Conservation (phyloP, 2,113 vertebrate species). For the Pardalotus punctatus region DNA sequence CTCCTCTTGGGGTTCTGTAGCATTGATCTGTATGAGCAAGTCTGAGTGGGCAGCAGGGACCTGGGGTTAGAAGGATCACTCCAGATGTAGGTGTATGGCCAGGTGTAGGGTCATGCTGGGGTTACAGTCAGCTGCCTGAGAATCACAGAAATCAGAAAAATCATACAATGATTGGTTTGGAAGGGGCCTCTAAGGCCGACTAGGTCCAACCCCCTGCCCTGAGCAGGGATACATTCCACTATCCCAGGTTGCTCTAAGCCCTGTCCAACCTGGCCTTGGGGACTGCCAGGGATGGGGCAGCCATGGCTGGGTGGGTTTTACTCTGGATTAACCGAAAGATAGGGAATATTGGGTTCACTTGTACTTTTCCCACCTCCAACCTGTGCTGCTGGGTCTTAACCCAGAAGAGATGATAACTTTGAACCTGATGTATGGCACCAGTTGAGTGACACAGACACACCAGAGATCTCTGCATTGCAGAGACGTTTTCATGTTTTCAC, state of each 20-base stretch:
- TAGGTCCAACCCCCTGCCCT: neutral
- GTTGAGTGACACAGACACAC: accelerated
- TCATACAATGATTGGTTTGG: neutral
- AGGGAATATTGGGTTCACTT: neutral
- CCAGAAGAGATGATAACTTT: neutral
- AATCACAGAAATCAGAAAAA: neutral
- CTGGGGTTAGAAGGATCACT: neutral
- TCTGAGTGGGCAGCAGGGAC: neutral
- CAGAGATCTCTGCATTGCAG: neutral
- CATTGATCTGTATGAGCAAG: accelerated
- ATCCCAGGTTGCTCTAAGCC: neutral
- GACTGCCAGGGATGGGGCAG: neutral
- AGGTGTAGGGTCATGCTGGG: accelerated
- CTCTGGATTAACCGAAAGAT: neutral
- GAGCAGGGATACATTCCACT: neutral
- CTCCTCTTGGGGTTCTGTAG: neutral
- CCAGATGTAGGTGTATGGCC: neutral
- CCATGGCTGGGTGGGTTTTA: neutral
- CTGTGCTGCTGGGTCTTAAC: neutral
- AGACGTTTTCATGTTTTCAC: neutral
- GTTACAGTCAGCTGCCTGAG: neutral
- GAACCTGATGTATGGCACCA: neutral
- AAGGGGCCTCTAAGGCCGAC: neutral
- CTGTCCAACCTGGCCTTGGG: accelerated
- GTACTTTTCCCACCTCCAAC: neutral